Base-by-base conservation (phyloP, 2,113 vertebrate genomes). In the Larimichthys polyactis region DNA sequence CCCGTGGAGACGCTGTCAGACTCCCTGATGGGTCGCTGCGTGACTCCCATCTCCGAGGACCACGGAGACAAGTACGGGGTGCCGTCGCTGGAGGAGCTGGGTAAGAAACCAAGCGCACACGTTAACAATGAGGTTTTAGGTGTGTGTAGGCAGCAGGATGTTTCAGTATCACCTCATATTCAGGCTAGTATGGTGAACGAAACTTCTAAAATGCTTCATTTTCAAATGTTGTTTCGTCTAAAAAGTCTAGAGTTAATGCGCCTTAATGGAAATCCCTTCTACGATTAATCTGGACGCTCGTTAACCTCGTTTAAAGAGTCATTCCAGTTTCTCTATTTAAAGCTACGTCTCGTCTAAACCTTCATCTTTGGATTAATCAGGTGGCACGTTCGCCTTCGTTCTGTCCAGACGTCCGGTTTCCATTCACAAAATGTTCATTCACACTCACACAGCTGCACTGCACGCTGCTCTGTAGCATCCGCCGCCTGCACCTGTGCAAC, bases 21-120 rank as follows among this genome's bases (percentile, higher is more conserved):
- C 44, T n/a, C 73, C 3, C 49, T 93, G 52, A 95, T 96, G 94
- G 95, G 92, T 0, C 69, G 72, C 69, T 95, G 94, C 12, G 79
- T 95, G 72, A 95, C 94, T 22, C 94, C 94, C 7, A 1, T 95
- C 69, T 90, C 90, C 1, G 95, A 96, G 4, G 93, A 96, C 89
- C 95, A 95, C 29, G 92, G 91, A 40, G 95, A 96, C 72, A 94
- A 95, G 81, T 95, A 95, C 49, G 94, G 95, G 1, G 95, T 96
- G 36, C 95, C 95, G 0, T 95, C 95, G 2, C 89, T 96, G 83
- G 95, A 96, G 76, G 95, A 95, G 81, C 90, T 95, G n/a, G 93
- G 95, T 95, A 75, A 94, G 91, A 20, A 87, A 75, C 43, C 68
- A 4, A 66, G 66, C 49, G 3, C 43, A 58, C 78, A 46, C 22